phyloP scores from a whole-genome alignment of 1,140 invertebrate species.

The Trissolcus basalis region DNA sequence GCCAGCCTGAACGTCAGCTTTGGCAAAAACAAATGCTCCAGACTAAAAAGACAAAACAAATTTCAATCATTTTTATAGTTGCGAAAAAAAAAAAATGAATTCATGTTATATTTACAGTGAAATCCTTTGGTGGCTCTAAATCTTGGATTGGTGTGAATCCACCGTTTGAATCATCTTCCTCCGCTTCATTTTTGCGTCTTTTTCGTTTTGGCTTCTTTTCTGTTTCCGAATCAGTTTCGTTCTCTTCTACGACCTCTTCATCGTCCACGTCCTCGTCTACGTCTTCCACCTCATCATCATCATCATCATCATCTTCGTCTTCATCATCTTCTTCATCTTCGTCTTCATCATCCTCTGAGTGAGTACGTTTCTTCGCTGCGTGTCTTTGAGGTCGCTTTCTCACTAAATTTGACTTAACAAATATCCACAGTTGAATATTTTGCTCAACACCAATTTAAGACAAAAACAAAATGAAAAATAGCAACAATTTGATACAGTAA shows the following conservation, averaged over 20 bases:
- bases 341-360: constrained; percentile 70
- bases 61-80: too few relatives aligned
- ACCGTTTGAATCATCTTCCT: constrained; percentile 75
- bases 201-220: constrained; percentile 72
- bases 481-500: too few relatives aligned
- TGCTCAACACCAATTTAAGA: too few relatives aligned
- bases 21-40: constrained; percentile 82
- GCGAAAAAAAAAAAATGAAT: too few relatives aligned
- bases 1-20: constrained; percentile 79
- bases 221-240: constrained; percentile 69
- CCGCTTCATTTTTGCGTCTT: constrained; percentile 73
- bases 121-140: constrained; percentile 74
- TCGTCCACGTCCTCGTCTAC: constrained; percentile 73
- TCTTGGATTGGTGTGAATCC: constrained; percentile 71
- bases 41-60: too few relatives aligned
- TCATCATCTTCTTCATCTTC: constrained; percentile 73
- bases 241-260: constrained; percentile 71
- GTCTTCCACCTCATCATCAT: constrained; percentile 72
- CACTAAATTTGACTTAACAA: constrained; percentile 56
- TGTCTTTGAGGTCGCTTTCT: constrained; percentile 71
- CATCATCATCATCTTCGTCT: constrained; percentile 65
- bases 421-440: constrained; percentile 3
- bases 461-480: background rate
- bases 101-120: constrained; percentile 67
- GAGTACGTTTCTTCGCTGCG: constrained; percentile 70